Conservation (phyloP, 2,888 invertebrate species). For the Pemphredon lugubris region DNA sequence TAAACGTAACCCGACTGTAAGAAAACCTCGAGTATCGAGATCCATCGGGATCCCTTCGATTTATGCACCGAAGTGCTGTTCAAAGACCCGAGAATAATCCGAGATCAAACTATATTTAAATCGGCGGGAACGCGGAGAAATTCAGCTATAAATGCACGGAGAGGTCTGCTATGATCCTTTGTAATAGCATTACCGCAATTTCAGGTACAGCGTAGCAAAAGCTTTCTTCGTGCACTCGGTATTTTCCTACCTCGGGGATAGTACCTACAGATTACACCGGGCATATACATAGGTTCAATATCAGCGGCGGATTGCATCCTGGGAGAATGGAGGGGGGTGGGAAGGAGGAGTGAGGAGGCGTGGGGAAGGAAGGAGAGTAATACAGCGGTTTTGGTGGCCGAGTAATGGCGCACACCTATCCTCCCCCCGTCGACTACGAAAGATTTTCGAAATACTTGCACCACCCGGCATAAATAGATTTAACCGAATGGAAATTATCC, state of each 20-base stretch:
- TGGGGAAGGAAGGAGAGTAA: no score
- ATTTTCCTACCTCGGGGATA: slow-evolving; percentile 37
- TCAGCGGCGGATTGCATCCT: slow-evolving; percentile 36
- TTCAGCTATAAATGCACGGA: slow-evolving; percentile 34
- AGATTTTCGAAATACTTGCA: slow-evolving; percentile 50
- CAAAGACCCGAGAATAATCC: slow-evolving; percentile 36
- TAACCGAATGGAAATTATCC: slow-evolving; percentile 58
- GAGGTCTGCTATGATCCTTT: slow-evolving; percentile 42
- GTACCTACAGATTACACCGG: slow-evolving; percentile 35
- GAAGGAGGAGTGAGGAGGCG: no score
- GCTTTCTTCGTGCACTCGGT: slow-evolving; percentile 40
- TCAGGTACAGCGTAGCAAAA: slow-evolving; percentile 13
- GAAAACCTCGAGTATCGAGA: no score
- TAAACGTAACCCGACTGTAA: slow-evolving; percentile 34
- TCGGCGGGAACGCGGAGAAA: slow-evolving; percentile 33
- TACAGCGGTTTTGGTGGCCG: slow-evolving; percentile 23
- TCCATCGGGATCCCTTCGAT: slow-evolving; percentile 2
- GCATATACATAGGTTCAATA: slow-evolving; percentile 38
- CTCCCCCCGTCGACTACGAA: slow-evolving; percentile 20
- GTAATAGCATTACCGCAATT: slow-evolving; percentile 51
- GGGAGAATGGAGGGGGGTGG: no score
- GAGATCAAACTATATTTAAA: slow-evolving; percentile 45
- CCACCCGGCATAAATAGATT: slow-evolving; percentile 50
- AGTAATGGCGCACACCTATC: slow-evolving; percentile 13
- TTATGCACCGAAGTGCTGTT: slow-evolving; percentile 14